phyloP scores from a whole-genome alignment of 2,113 vertebrate genomes.

The Rhineura floridana region DNA sequence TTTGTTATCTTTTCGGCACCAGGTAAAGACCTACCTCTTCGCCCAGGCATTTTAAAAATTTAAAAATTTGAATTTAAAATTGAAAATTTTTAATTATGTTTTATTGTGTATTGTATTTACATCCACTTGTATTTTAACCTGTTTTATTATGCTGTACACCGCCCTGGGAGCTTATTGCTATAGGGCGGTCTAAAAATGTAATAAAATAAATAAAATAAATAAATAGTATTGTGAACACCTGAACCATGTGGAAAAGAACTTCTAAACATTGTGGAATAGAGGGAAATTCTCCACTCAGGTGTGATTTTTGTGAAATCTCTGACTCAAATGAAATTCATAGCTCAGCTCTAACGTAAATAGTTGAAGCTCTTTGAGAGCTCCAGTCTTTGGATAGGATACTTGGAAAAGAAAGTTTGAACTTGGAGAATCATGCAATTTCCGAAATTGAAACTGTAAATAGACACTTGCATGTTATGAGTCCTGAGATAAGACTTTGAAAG shows the following conservation, averaged over 20 bases:
- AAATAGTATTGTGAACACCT: too few relatives aligned
- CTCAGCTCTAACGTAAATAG: background rate
- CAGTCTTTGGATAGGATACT: background rate
- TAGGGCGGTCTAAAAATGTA: too few relatives aligned
- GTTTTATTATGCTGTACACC: too few relatives aligned
- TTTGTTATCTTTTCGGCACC: too few relatives aligned
- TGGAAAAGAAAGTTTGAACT: background rate
- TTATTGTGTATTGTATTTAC: too few relatives aligned
- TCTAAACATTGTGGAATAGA: background rate
- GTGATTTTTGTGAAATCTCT: background rate
- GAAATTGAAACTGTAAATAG: background rate
- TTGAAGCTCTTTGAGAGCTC: background rate
- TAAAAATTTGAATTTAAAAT: too few relatives aligned
- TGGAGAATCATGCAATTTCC: background rate
- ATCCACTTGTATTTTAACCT: too few relatives aligned
- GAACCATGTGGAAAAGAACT: background rate
- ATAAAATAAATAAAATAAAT: too few relatives aligned
- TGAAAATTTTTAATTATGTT: too few relatives aligned
- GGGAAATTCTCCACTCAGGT: background rate
- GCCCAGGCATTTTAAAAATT: too few relatives aligned
- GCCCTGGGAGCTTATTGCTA: too few relatives aligned
- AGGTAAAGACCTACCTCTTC: too few relatives aligned
- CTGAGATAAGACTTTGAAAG: background rate
- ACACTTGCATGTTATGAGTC: background rate
- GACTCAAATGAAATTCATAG: background rate